Evolutionary conservation across 2,888 invertebrate species (phyloP).

Genomic region (Eupithecia subumbrata): DNA sequence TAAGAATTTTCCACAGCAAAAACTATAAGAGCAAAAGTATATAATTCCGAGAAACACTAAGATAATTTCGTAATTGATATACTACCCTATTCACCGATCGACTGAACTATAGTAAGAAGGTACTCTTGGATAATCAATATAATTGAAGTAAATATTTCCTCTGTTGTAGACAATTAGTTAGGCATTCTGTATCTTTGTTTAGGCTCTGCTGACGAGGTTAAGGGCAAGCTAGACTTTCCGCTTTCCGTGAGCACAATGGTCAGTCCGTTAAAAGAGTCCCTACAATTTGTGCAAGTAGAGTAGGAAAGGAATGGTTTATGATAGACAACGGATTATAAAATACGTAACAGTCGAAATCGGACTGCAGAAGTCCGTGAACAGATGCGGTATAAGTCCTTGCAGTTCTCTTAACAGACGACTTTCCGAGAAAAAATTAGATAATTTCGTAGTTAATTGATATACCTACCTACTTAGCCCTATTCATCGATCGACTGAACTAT

Average conservation of each 20-base stretch:
- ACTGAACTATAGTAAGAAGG: slow-evolving; percentile 17
- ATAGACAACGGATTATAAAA: too few species aligned
- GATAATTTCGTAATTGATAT: slow-evolving; percentile 36
- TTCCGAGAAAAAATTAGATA: too few species aligned
- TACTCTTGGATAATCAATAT: slow-evolving; percentile 29
- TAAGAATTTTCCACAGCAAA: slow-evolving; percentile 31
- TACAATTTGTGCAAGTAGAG: too few species aligned
- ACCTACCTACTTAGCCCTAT: slow-evolving; percentile 23
- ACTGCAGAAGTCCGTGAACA: too few species aligned
- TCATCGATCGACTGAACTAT: slow-evolving; percentile 29
- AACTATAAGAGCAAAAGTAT: slow-evolving; percentile 27
- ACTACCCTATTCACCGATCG: slow-evolving; percentile 33
- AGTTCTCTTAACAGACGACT: too few species aligned
- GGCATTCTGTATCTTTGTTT: slow-evolving; percentile 32
- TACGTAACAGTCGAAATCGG: too few species aligned
- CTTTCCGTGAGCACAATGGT: background rate
- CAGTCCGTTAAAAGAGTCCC: background rate
- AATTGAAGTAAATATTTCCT: slow-evolving; percentile 34
- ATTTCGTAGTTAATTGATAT: slow-evolving; percentile 30
- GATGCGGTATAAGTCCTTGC: too few species aligned
- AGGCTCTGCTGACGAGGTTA: slow-evolving; percentile 11
- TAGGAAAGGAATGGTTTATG: too few species aligned
- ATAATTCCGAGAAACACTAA: slow-evolving; percentile 33
- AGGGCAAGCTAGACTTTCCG: background rate
- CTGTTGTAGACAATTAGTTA: slow-evolving; percentile 28